phyloP scores from a whole-genome alignment of 1,140 invertebrate genomes.

The Diabrotica undecimpunctata region DNA sequence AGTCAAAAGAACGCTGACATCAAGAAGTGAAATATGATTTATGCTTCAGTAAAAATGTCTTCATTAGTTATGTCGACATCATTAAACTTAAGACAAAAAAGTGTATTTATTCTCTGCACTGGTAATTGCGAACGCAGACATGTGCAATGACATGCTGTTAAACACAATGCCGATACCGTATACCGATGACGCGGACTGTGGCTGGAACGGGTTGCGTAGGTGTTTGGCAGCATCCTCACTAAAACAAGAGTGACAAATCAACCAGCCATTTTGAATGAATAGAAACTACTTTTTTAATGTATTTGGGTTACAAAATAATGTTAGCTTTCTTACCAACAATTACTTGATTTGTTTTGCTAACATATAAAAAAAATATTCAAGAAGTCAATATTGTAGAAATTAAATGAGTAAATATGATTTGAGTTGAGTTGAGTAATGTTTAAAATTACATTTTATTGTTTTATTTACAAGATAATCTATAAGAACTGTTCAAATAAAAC shows the following conservation, averaged over 20 bases:
- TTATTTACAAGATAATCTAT: no score
- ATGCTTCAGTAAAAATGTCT: constrained; percentile 11
- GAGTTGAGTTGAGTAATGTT: no score
- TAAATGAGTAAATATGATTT: no score
- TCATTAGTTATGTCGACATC: constrained; percentile 14
- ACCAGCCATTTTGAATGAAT: neutral
- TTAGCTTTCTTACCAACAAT: no score
- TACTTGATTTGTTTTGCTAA: no score
- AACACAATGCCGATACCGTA: constrained; percentile 12
- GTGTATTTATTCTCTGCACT: constrained; percentile 6
- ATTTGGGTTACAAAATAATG: no score
- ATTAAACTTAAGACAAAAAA: constrained; percentile 12
- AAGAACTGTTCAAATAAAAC: no score
- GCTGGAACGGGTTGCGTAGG: constrained; percentile 6
- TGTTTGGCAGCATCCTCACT: constrained; percentile 9
- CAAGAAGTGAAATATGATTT: constrained; percentile 4
- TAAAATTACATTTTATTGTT: no score
- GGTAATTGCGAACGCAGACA: constrained; percentile 18
- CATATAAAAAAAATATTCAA: no score
- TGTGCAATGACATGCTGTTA: constrained; percentile 16
- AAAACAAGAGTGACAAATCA: neutral
- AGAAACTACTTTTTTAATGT: no score
- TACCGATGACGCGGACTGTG: neutral
- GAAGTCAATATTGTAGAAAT: no score
- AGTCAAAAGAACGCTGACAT: neutral